Conservation (phyloP, 2,888 invertebrate genomes). For the Drosophila colorata region DNA sequence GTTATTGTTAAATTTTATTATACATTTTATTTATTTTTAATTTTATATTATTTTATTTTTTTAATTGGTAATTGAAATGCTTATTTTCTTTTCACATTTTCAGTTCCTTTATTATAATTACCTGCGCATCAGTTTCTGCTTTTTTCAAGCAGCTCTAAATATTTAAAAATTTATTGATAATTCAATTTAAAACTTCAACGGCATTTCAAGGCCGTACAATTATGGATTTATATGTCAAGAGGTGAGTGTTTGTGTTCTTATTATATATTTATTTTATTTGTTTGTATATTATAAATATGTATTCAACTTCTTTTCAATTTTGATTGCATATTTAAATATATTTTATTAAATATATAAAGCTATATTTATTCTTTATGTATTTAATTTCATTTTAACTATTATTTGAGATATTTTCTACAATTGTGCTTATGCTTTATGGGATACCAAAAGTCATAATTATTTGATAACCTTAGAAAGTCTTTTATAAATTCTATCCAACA, state of each 20-base stretch:
- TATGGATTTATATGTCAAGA: conserved; percentile 78
- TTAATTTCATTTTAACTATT: too few species aligned
- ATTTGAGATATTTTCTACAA: too few species aligned
- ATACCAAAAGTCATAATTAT: too few species aligned
- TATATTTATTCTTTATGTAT: too few species aligned
- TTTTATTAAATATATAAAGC: too few species aligned
- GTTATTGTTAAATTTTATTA: too few species aligned
- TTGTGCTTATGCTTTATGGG: too few species aligned
- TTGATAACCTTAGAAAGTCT: too few species aligned
- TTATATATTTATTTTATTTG: neutral
- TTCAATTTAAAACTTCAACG: conserved; percentile 46
- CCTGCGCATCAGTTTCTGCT: conserved; percentile 32
- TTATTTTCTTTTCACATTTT: conserved; percentile 9
- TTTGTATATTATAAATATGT: too few species aligned
- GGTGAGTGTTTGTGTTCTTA: conserved; percentile 59
- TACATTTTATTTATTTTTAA: neutral
- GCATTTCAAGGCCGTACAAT: conserved; percentile 76
- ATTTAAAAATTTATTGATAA: conserved; percentile 21
- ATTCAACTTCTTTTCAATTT: too few species aligned
- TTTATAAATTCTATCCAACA: too few species aligned
- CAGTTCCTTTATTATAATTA: conserved; percentile 43
- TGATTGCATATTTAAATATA: too few species aligned
- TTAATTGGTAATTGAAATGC: neutral
- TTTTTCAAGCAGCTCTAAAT: conserved; percentile 19
- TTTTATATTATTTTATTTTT: conserved; percentile 4